A percentile compares a stretch with the other conserved stretches of the same genome.
phyloP scores from a whole-genome alignment of 2,888 invertebrate genomes.

The Synanthedon tipuliformis region DNA sequence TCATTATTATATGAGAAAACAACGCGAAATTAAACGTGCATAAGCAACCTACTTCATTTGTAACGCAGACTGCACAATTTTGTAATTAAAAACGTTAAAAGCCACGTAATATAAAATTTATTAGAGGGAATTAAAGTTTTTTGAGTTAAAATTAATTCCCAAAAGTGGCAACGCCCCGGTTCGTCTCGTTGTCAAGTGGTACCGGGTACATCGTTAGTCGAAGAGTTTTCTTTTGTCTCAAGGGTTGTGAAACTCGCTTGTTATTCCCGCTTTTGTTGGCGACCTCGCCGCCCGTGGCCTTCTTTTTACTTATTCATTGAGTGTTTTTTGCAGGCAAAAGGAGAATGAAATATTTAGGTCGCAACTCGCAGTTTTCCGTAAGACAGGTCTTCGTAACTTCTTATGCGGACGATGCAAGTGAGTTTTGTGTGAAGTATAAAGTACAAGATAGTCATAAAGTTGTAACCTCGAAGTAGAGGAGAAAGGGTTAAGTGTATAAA shows the following conservation, averaged over 20 bases:
- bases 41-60: neutral
- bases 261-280: conserved; percentile 39
- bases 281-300: conserved; percentile 35
- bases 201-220: conserved; percentile 46
- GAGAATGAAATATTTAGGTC: conserved; percentile 19
- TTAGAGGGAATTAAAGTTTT: neutral
- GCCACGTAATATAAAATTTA: neutral
- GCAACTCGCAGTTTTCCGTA: conserved; percentile 5
- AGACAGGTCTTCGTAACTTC: neutral
- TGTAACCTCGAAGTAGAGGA: too few species aligned
- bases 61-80: neutral
- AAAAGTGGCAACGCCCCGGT: conserved; percentile 19
- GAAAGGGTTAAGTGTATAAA: too few species aligned
- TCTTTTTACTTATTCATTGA: conserved; percentile 48
- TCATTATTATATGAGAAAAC: too few species aligned
- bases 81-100: neutral
- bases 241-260: conserved; percentile 38
- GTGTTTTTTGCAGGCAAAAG: conserved; percentile 22
- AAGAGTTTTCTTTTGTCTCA: conserved; percentile 53
- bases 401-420: neutral
- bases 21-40: too few species aligned
- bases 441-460: too few species aligned
- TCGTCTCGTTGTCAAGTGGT: conserved; percentile 30
- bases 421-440: too few species aligned
- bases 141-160: conserved; percentile 12